Percentiles rank a stretch among this genome's conserved stretches.
These are phyloP conservation scores for Cyrtonyx montezumae DNA, from an alignment of 2,113 vertebrate species.

Conservation along the genomic window DNA sequence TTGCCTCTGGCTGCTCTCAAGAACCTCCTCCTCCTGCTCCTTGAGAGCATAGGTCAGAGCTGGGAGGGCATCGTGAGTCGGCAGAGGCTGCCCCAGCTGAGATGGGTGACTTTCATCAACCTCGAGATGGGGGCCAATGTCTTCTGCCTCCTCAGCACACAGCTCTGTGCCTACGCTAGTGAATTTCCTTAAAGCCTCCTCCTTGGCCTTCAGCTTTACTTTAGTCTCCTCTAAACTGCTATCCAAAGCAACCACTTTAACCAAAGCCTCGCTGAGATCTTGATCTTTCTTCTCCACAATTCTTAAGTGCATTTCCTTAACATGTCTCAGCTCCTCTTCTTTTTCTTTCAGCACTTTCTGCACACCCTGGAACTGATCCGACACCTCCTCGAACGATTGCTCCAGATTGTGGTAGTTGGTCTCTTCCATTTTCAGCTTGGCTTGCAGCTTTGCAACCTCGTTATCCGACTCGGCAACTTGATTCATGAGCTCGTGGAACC, in stretches of 20 bases:
- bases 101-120: slow-evolving; percentile 77
- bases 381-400: slow-evolving; percentile 83
- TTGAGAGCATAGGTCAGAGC: not conserved
- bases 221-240: slow-evolving; percentile 91
- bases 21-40: slow-evolving; percentile 63
- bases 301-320: slow-evolving; percentile 87
- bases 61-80: slow-evolving; percentile 60
- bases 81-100: slow-evolving; percentile 78
- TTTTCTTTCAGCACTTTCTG: slow-evolving; percentile 86
- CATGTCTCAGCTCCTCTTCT: slow-evolving; percentile 87
- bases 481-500: slow-evolving; percentile 90
- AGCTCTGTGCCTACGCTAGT: slow-evolving; percentile 61
- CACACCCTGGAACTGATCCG: slow-evolving; percentile 85
- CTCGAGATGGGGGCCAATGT: slow-evolving; percentile 75
- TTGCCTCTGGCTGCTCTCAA: slow-evolving; percentile 57
- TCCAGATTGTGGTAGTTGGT: slow-evolving; percentile 87
- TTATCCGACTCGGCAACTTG: slow-evolving; percentile 85
- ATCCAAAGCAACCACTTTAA: slow-evolving; percentile 88
- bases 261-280: slow-evolving; percentile 88
- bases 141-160: slow-evolving; percentile 72
- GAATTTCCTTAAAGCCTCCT: slow-evolving; percentile 84
- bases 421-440: slow-evolving; percentile 84
- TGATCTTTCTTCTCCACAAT: slow-evolving; percentile 87
- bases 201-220: slow-evolving; percentile 84
- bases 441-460: slow-evolving; percentile 84